phyloP scores from a whole-genome alignment of 2,888 invertebrate species.

The Periphyllus acericola region DNA sequence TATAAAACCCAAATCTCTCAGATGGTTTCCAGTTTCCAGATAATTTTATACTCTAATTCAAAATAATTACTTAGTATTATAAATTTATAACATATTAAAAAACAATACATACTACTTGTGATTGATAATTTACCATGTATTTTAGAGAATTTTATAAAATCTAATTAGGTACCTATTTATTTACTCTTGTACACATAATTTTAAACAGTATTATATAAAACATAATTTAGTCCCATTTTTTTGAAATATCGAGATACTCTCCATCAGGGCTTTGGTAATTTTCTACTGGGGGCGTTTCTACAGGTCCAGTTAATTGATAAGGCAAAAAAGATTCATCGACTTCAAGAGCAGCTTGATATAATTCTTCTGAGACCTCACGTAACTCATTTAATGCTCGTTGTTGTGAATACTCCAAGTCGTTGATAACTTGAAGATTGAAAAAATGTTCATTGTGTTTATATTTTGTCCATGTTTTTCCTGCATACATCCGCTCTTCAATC shows the following conservation, averaged over 20 bases:
- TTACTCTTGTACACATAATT: background rate
- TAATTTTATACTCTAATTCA: background rate
- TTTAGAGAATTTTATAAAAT: background rate
- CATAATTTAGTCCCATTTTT: constrained; percentile 74
- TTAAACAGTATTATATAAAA: background rate
- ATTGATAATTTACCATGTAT: background rate
- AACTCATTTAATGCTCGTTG: constrained; percentile 83
- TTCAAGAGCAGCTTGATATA: constrained; percentile 88
- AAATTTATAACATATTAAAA: background rate
- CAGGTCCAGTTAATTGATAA: constrained; percentile 77
- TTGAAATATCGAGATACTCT: constrained; percentile 84
- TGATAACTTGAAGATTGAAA: constrained; percentile 76
- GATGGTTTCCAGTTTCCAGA: background rate
- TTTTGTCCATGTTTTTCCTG: constrained; percentile 81
- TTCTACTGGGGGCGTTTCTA: constrained; percentile 83
- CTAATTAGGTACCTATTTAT: constrained; percentile 20
- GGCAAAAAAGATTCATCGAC: constrained; percentile 79
- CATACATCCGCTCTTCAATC: constrained; percentile 73
- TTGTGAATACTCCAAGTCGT: constrained; percentile 77
- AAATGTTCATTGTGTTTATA: constrained; percentile 76
- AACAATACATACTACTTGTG: background rate
- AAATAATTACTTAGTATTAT: background rate
- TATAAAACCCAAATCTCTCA: too few species aligned
- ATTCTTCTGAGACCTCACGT: constrained; percentile 81
- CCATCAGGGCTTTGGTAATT: constrained; percentile 88